Base-by-base conservation (phyloP, 2,113 vertebrate genomes). In the Scartelaos histophorus region DNA sequence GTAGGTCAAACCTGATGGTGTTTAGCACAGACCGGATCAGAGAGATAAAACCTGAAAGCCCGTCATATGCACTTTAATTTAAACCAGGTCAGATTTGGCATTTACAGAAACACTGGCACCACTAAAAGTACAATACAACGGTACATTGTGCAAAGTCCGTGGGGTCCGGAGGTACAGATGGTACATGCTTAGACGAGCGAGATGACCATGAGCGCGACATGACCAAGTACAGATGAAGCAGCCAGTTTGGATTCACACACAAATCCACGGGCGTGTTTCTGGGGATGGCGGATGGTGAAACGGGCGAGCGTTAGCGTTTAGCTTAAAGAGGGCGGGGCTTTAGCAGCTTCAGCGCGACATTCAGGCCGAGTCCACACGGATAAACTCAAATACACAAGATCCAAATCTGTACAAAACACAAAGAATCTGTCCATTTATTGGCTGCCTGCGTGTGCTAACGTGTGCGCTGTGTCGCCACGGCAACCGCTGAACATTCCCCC, bases 321-420 rank as follows among this genome's bases (percentile, higher is more conserved):
- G 16, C 29, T 25, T 60, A 60, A 60, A 38, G 16, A 12, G 15
- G 16, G 56, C 3, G 21, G 38, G 61, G 17, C 61, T 64, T 64
- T 38, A 64, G 61, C 61, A 64, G 61, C 61, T 38, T 64, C 29
- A 17, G 35, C 61, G n/a, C 61, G 38, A 38, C 17, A 38, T 38
- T 64, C 34, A 38, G 61, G 29, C 29, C 61, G 11, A 38, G 61
- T 64, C 61, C 61, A 64, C 34, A 64, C 29, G 38, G 12, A 35
- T 38, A 38, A 35, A 38, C 13, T 29, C 29, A 29, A 29, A 4
- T 29, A 2, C 29, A 29, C 2, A 29, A 29, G 2, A 29, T 29
- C 29, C 29, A 29, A 2, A 4, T 29, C 29, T 29, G 29, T 4
- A 29, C 29, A 29, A 29, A 29, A 29, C 29, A 29, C n/a, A n/a